A percentile compares a stretch with the other conserved stretches of the same genome.
Evolutionary conservation across 1,140 invertebrate genomes (phyloP).

Genomic region (Trachymyrmex septentrionalis): DNA sequence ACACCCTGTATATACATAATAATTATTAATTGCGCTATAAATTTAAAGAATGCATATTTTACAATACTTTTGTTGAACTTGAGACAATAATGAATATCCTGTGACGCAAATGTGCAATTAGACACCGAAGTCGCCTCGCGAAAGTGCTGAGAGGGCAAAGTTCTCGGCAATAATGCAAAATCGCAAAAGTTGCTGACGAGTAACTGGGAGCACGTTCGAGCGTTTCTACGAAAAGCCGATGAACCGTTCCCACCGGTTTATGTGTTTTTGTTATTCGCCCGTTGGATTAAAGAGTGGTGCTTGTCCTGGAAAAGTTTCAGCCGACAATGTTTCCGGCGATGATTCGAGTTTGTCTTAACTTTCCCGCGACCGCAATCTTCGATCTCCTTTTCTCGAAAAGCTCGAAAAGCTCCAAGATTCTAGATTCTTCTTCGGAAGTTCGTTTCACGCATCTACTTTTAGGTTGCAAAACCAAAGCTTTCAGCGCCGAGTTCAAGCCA

Average conservation of each 20-base stretch:
- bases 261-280: slow-evolving; percentile 57
- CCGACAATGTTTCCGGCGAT: slow-evolving; percentile 49
- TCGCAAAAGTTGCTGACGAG: slow-evolving; percentile 60
- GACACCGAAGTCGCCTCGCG: slow-evolving; percentile 11
- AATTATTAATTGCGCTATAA: not conserved
- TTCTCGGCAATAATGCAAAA: slow-evolving; percentile 58
- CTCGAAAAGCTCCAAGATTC: slow-evolving; percentile 9
- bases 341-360: slow-evolving; percentile 54
- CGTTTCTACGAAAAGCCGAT: slow-evolving; percentile 56
- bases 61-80: not conserved
- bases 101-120: slow-evolving; percentile 44
- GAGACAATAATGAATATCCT: slow-evolving; percentile 25
- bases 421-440: not conserved
- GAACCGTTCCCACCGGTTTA: slow-evolving; percentile 40
- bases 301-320: slow-evolving; percentile 46
- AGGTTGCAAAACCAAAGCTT: not conserved
- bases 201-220: slow-evolving; percentile 49
- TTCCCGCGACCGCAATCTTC: slow-evolving; percentile 13
- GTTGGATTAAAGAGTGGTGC: slow-evolving; percentile 47
- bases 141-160: slow-evolving; percentile 47
- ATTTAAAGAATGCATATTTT: not conserved
- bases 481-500: not conserved
- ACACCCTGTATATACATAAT: not conserved
- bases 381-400: not conserved
- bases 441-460: slow-evolving; percentile 28